Conservation (phyloP, 2,797 vertebrate genomes). For the Avahi laniger region DNA sequence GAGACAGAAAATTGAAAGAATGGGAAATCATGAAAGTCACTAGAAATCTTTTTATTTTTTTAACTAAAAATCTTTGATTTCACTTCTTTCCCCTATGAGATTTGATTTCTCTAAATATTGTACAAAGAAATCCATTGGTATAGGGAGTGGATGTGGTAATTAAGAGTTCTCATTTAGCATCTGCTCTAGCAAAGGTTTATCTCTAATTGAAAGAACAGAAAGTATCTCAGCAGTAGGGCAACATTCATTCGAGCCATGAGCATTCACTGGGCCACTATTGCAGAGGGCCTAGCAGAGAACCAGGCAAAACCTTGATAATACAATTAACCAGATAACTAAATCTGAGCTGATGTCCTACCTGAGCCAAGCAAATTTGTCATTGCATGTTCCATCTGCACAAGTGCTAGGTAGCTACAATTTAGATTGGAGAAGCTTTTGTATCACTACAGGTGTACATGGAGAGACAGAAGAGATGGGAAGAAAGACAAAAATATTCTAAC, state of each 20-base stretch:
- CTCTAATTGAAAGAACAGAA: background rate
- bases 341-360: background rate
- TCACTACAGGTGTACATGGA: constrained; percentile 61
- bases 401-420: constrained; percentile 22
- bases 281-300: background rate
- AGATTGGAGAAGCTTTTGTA: constrained; percentile 49
- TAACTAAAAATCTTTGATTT: background rate
- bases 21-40: background rate
- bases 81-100: background rate
- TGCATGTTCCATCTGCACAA: background rate
- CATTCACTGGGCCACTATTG: background rate
- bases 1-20: background rate
- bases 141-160: background rate
- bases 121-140: background rate
- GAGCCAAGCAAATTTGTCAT: constrained; percentile 15
- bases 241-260: background rate
- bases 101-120: constrained; percentile 19
- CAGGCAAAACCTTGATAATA: background rate
- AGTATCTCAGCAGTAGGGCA: background rate
- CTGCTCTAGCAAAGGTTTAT: background rate
- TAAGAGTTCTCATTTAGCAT: background rate
- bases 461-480: constrained; percentile 46
- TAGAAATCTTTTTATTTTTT: background rate
- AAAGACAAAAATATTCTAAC: constrained; percentile 72
- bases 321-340: constrained; percentile 8